A percentile compares a stretch with the other conserved stretches of the same genome.
phyloP scores from a whole-genome alignment of 2,888 invertebrate species.

The Oithona nana region DNA sequence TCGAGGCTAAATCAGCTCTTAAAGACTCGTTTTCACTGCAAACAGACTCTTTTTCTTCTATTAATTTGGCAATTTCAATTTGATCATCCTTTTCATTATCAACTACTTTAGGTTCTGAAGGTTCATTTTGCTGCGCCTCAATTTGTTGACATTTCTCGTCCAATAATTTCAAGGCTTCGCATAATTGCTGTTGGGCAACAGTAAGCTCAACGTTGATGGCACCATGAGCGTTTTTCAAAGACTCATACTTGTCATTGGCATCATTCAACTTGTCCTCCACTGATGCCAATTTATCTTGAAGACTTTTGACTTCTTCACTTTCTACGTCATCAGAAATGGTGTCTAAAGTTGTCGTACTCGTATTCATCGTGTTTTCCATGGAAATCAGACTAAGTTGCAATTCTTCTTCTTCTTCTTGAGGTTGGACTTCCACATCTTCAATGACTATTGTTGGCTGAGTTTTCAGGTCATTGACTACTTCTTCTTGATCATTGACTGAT shows the following conservation, averaged over 20 bases:
- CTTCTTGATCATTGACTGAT: not conserved
- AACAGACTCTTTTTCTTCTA: conserved; percentile 42
- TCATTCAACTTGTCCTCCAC: not conserved
- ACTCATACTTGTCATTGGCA: not conserved
- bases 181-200: not conserved
- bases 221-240: not conserved
- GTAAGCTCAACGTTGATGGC: not conserved
- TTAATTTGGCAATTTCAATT: conserved; percentile 47
- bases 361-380: not conserved
- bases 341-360: not conserved
- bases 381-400: not conserved
- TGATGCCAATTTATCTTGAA: not conserved
- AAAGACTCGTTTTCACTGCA: not conserved
- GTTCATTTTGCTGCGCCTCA: not conserved
- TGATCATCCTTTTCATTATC: conserved; percentile 45
- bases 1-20: not conserved
- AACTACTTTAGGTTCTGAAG: not conserved
- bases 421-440: not conserved
- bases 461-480: not conserved
- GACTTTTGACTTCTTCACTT: not conserved
- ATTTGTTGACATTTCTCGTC: conserved; percentile 32
- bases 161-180: conserved; percentile 21
- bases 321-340: not conserved
- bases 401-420: not conserved
- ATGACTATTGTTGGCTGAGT: not conserved